Evolutionary conservation across 2,888 invertebrate species (phyloP).

Genomic region (Sarcophaga variegata): DNA sequence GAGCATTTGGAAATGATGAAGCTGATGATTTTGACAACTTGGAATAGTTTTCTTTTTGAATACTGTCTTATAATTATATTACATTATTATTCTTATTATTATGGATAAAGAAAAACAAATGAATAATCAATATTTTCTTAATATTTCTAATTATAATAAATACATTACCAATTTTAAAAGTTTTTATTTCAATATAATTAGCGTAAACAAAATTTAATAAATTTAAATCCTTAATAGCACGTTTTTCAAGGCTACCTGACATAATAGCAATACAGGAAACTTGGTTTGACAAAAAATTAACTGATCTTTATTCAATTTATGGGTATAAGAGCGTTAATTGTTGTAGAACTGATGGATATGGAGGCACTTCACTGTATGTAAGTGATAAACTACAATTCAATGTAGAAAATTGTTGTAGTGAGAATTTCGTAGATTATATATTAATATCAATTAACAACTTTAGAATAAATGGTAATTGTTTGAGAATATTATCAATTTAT

Average conservation of each 20-base stretch:
- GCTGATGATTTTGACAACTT: not conserved
- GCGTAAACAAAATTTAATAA: slow-evolving; percentile 1
- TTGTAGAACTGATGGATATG: slow-evolving; percentile 4
- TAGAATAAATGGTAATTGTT: not conserved
- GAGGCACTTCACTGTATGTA: not conserved
- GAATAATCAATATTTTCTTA: slow-evolving; percentile 6
- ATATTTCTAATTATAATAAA: slow-evolving; percentile 16
- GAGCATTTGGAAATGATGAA: not conserved
- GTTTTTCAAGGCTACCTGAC: not conserved
- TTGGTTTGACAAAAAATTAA: slow-evolving; percentile 9
- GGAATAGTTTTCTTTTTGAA: not conserved
- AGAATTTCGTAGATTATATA: not conserved
- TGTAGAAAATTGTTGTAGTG: not conserved
- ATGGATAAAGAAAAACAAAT: not conserved
- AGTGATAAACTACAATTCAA: not conserved
- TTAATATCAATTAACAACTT: not conserved
- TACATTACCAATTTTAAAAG: not conserved
- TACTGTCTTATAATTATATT: not conserved
- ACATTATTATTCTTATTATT: not conserved
- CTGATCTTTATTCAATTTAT: not conserved
- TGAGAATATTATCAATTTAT: not conserved
- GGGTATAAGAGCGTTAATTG: slow-evolving; percentile 9
- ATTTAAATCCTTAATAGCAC: not conserved
- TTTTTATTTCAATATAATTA: slow-evolving; percentile 24
- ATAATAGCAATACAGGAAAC: slow-evolving; percentile 4